phyloP scores from a whole-genome alignment of 1,140 invertebrate genomes.

The Hestina assimilis region DNA sequence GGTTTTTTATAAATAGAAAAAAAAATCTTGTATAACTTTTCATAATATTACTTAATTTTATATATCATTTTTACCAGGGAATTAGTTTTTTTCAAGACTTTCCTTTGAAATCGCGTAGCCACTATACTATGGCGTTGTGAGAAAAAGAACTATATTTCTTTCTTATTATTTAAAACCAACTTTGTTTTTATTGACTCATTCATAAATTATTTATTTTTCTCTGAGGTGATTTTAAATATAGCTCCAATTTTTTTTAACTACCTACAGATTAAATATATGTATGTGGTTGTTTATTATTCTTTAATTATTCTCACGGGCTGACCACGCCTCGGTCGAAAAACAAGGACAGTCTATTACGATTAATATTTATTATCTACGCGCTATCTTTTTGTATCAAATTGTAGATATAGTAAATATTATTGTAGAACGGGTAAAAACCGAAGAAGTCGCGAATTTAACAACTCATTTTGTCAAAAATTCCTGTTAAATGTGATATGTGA shows the following conservation, averaged over 20 bases:
- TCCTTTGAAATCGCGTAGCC: conserved; percentile 14
- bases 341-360: conserved; percentile 10
- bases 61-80: conserved; percentile 16
- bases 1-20: no score
- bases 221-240: no score
- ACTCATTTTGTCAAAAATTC: conserved; percentile 1
- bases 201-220: no score
- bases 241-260: no score
- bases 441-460: no score
- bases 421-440: no score
- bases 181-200: no score
- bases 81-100: conserved; percentile 15
- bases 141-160: neutral
- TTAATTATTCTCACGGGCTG: conserved; percentile 12
- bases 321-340: conserved; percentile 10
- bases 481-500: no score
- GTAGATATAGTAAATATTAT: no score
- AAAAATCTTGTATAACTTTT: no score
- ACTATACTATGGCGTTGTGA: neutral
- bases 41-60: no score
- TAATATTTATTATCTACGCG: conserved; percentile 6
- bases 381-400: neutral
- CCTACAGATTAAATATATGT: neutral
- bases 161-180: neutral
- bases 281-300: conserved; percentile 3